These are phyloP conservation scores for Sinodicranocentrus sp. DNA, from an alignment of 2,888 invertebrate genomes.

Conservation along the genomic window DNA sequence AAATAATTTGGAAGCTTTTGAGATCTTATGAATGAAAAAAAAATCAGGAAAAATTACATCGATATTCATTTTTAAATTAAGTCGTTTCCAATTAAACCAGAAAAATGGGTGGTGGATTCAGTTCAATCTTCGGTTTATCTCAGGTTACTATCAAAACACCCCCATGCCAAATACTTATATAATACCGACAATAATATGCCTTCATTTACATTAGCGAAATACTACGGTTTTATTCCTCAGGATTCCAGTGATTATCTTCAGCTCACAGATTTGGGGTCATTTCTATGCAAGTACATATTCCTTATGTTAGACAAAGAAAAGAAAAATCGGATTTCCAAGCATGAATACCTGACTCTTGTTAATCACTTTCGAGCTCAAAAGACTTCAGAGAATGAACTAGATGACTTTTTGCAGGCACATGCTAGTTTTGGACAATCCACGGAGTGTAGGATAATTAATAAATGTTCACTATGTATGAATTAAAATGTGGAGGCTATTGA, in stretches of 20 bases:
- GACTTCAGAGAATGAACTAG: slow-evolving; percentile 55
- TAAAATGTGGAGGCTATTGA: too few relatives aligned
- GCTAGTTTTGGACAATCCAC: slow-evolving; percentile 38
- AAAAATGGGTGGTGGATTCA: slow-evolving; percentile 44
- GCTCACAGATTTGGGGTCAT: slow-evolving; percentile 56
- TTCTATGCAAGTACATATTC: slow-evolving; percentile 56
- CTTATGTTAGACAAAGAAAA: slow-evolving; percentile 63
- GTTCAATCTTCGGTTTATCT: slow-evolving; percentile 21
- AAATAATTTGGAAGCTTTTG: too few relatives aligned
- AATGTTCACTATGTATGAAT: too few relatives aligned
- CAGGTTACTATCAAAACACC: slow-evolving; percentile 1
- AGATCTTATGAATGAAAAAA: too few relatives aligned
- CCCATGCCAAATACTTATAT: too few relatives aligned
- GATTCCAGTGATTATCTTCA: slow-evolving; percentile 47
- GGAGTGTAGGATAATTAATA: slow-evolving; percentile 36
- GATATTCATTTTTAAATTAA: too few relatives aligned
- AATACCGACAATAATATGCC: too few relatives aligned
- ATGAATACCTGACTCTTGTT: slow-evolving; percentile 50
- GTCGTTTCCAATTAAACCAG: too few relatives aligned
- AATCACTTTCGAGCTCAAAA: slow-evolving; percentile 59
- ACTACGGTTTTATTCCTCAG: too few relatives aligned
- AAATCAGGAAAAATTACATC: too few relatives aligned
- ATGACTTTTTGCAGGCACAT: slow-evolving; percentile 37
- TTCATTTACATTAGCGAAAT: too few relatives aligned
- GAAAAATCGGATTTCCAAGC: slow-evolving; percentile 42